Evolutionary conservation across 2,888 invertebrate genomes (phyloP), one percentile per base, ranked within the genome.

Genomic region (Scaptomyza tumidula): DNA sequence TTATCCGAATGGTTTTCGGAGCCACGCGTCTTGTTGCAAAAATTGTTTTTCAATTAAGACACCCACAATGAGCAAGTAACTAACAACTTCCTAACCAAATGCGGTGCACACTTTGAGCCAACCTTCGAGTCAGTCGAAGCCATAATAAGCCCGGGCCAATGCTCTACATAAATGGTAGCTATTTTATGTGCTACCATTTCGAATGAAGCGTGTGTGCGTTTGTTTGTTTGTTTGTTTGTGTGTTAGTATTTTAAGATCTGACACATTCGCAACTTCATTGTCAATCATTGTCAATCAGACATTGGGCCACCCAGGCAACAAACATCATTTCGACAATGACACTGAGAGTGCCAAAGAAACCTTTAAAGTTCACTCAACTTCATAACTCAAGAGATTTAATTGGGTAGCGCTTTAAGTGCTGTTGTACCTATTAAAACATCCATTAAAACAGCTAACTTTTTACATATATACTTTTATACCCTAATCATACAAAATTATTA

Each of bases 91-190:
- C 75, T 56, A 71, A 46, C 72, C 77, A 63, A 75, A 72, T 48
- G 60, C 56, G 66, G 59, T 29, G 55, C 65, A 56, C 56, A 56
- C 35, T 56, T 39, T 16, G 48, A 24, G 33, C 24, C 71, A 76
- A 67, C 75, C 75, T 75, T 75, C 77, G 54, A 44, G 53, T 13
- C 53, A 44, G 62, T 43, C 76, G 62, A n/a, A n/a, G 80, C 85
- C 81, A 75, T 81, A 81, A 81, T 81, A 86, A 86, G 81, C 81
- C 81, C 59, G 48, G 79, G 82, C 75, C 86, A 85, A 65, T 82
- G 71, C 65, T 69, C 74, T 57, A 77, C 56, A 76, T 76, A 71
- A 72, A 77, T 75, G 75, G 75, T 72, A 75, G 73, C 77, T 68
- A 75, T 62, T 72, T 76, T 66, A 44, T 52, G 55, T 19, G 52